Conservation (phyloP, 2,888 invertebrate species). For the Drosophila crucigera region DNA sequence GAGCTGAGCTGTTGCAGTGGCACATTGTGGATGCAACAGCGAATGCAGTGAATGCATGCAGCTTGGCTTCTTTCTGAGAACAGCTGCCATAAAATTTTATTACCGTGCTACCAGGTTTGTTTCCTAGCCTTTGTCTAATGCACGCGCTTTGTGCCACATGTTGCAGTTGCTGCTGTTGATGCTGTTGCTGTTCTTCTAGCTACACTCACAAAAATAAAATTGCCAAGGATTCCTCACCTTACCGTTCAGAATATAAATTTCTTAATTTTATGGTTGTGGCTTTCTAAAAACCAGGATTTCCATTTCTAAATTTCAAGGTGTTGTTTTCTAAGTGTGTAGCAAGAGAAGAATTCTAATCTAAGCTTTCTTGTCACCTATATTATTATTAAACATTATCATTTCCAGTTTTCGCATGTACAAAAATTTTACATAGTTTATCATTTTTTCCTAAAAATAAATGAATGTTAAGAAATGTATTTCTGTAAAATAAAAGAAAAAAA, state of each 20-base stretch:
- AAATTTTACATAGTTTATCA: too few species aligned
- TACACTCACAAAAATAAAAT: not conserved
- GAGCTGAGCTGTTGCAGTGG: slow-evolving; percentile 20
- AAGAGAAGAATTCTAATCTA: too few species aligned
- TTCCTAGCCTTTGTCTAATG: slow-evolving; percentile 65
- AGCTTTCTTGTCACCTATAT: too few species aligned
- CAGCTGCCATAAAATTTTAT: slow-evolving; percentile 83
- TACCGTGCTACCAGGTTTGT: slow-evolving; percentile 78
- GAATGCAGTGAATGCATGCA: slow-evolving; percentile 46
- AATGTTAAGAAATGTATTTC: not conserved
- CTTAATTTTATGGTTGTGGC: too few species aligned
- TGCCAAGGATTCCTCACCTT: too few species aligned
- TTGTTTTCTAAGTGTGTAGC: too few species aligned
- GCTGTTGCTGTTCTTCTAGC: not conserved
- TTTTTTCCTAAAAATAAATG: not conserved
- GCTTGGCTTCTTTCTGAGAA: slow-evolving; percentile 49
- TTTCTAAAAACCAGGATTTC: too few species aligned
- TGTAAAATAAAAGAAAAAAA: not conserved
- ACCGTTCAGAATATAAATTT: too few species aligned
- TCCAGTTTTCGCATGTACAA: too few species aligned
- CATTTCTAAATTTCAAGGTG: too few species aligned
- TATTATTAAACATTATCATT: too few species aligned
- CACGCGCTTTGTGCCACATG: slow-evolving; percentile 30
- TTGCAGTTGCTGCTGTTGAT: not conserved
- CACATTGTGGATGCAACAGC: slow-evolving; percentile 27